Conservation (phyloP, 2,888 invertebrate species). For the Drosophila kambysellisi region DNA sequence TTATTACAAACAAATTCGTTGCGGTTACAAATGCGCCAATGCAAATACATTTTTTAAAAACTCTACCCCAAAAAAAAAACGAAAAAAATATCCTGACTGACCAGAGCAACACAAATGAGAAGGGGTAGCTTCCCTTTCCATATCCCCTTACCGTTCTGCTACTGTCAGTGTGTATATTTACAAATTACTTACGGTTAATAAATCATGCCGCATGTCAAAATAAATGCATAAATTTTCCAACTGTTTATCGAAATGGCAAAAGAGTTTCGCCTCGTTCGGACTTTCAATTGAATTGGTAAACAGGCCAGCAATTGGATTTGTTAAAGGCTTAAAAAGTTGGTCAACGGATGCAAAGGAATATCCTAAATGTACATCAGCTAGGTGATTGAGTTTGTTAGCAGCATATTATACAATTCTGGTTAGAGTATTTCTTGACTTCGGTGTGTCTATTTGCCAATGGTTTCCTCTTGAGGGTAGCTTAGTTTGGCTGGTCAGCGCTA, state of each 20-base stretch:
- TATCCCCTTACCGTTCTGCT: constrained; percentile 9
- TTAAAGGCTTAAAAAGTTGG: constrained; percentile 67
- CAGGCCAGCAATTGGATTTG: constrained; percentile 60
- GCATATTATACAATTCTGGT: too few relatives aligned
- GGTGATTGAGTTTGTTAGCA: not conserved
- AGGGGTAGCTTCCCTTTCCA: constrained; percentile 39
- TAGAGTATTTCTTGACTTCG: constrained; percentile 23
- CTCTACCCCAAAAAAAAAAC: constrained; percentile 10
- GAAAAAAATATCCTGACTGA: constrained; percentile 25
- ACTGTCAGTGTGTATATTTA: constrained; percentile 47
- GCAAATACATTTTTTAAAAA: constrained; percentile 70
- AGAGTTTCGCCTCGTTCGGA: constrained; percentile 31
- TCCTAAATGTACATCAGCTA: constrained; percentile 5
- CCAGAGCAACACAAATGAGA: constrained; percentile 21
- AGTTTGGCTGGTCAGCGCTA: constrained; percentile 61
- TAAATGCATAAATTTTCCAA: constrained; percentile 76
- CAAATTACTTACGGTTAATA: constrained; percentile 85
- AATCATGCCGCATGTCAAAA: constrained; percentile 84
- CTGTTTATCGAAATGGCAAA: constrained; percentile 55
- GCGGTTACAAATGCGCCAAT: constrained; percentile 78
- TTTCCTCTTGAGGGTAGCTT: constrained; percentile 36
- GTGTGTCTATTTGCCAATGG: not conserved
- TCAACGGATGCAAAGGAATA: constrained; percentile 13
- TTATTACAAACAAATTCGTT: constrained; percentile 80
- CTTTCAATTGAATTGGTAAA: constrained; percentile 65